Base-by-base conservation (phyloP, 1,140 invertebrate species). In the Caerostris extrusa region DNA sequence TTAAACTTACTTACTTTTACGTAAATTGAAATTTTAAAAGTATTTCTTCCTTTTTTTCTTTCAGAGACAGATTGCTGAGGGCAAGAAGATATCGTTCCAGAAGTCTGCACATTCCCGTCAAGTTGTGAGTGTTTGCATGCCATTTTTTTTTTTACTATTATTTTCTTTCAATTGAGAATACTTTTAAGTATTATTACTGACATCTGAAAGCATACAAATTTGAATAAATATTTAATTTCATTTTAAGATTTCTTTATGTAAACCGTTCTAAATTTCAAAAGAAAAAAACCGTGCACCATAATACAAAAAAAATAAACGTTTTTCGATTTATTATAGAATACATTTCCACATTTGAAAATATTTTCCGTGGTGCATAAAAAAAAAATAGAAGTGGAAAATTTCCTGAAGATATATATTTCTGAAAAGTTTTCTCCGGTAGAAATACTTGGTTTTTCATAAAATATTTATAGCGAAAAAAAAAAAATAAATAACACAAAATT, bases 81-180 rank as follows among this genome's bases (percentile, higher is more conserved):
- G 77, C 67, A 19, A 58, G 91, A 77, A 87, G 91, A 88, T 93
- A 82, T 77, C 60, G 91, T 8, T 93, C 91, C 5, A 87, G 91
- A 88, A 93, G 91, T 17, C 64, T 93, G 14, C 83, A 93, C 60
- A 93, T 93, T 3, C 91, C 91, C 34, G 50, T 71, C 14, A 93
- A 93, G 56, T 82, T 86, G 91, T 93, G 60, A 93, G 91, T 93
- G 7, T 19, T 60, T 85, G 34, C 34, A 34, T 34, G 34, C 34
- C 5, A 8, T 50, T 53, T n/a, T 14, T 77, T 5, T 0, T 77
- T 77, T 34, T 34, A 50, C 19, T 53, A 50, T 77, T 3, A 50
- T 3, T 3, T 12, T 2, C 1, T 64, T 64, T 64, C 12, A 12
- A 17, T 17, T 17, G 2, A 17, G 34, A 34, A 34, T 17, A 64